phyloP scores from a whole-genome alignment of 1,140 invertebrate genomes.

The Cyclina sinensis region DNA sequence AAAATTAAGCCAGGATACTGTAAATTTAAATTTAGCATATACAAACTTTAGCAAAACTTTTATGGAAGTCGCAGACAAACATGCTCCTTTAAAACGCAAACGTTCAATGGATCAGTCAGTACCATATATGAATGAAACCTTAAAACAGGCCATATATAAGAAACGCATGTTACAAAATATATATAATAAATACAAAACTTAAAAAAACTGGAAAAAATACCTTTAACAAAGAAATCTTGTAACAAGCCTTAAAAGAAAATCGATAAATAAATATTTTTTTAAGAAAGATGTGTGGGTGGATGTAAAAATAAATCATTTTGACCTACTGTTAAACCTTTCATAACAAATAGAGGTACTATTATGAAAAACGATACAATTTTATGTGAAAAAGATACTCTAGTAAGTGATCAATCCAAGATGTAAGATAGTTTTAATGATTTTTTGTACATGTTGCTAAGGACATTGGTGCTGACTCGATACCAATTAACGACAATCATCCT shows the following conservation, averaged over 20 bases:
- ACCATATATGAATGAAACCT: constrained; percentile 65
- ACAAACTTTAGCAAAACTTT: constrained; percentile 15
- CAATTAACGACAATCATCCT: constrained; percentile 33
- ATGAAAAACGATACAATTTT: constrained; percentile 46
- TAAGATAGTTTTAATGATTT: constrained; percentile 46
- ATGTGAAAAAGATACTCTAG: constrained; percentile 50
- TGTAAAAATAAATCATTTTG: constrained; percentile 66
- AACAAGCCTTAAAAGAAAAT: constrained; percentile 28
- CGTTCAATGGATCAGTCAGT: constrained; percentile 14
- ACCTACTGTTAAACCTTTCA: constrained; percentile 70
- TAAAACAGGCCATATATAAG: constrained; percentile 55
- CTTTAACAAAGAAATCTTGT: constrained; percentile 31
- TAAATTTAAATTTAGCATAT: constrained; percentile 1
- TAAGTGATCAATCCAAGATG: too few species aligned
- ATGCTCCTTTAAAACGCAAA: constrained; percentile 59
- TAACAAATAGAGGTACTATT: constrained; percentile 65
- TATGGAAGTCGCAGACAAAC: constrained; percentile 20
- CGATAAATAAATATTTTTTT: constrained; percentile 65
- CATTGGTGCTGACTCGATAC: constrained; percentile 24
- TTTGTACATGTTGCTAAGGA: constrained; percentile 73
- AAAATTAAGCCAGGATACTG: not conserved
- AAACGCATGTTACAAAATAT: constrained; percentile 31
- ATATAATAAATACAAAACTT: not conserved
- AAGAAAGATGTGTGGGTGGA: too few species aligned
- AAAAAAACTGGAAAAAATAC: constrained; percentile 56